Evolutionary conservation across 2,888 invertebrate species (phyloP), one percentile per base, ranked within the genome.

Genomic region (Pachymerium ferrugineum): DNA sequence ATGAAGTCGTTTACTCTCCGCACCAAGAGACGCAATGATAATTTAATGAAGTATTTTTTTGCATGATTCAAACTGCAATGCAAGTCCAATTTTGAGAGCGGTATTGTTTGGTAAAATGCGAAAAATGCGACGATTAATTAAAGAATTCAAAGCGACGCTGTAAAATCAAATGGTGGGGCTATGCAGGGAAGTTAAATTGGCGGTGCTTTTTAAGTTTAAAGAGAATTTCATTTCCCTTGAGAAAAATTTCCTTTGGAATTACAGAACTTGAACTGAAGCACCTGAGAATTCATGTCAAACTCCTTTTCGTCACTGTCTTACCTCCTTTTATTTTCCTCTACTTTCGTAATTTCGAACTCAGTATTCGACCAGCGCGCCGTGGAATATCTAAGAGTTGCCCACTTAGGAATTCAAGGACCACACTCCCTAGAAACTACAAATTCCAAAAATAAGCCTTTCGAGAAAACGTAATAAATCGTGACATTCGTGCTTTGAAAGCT

Each of bases 151-250:
- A n/a, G n/a, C n/a, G n/a, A n/a, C n/a, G n/a, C n/a, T n/a, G n/a
- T n/a, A n/a, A n/a, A n/a, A n/a, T n/a, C n/a, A n/a, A n/a, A n/a
- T n/a, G n/a, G n/a, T n/a, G n/a, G n/a, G n/a, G 62, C 28, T 62
- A 12, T 25, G 62, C 62, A 62, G 62, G 1, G 62, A 62, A 62
- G 62, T 28, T 16, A 38, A 14, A 12, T 10, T 6, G 62, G 62
- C 62, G 62, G 62, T 62, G 62, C 62, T 62, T 62, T 62, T 62
- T 25, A 62, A 62, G 10, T n/a, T n/a, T n/a, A 1, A 62, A 25
- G 12, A 62, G n/a, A 62, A 62, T 28, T 62, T 28, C 62, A 62
- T 28, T 62, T 62, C 14, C 47, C n/a, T 62, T 28, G 62, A 28
- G 62, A 62, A 62, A 28, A 28, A 62, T 14, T 62, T 28, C 22